Percentiles rank a stretch among this genome's conserved stretches.
Evolutionary conservation across 2,888 invertebrate species (phyloP).

Genomic region (Penaeus monodon): DNA sequence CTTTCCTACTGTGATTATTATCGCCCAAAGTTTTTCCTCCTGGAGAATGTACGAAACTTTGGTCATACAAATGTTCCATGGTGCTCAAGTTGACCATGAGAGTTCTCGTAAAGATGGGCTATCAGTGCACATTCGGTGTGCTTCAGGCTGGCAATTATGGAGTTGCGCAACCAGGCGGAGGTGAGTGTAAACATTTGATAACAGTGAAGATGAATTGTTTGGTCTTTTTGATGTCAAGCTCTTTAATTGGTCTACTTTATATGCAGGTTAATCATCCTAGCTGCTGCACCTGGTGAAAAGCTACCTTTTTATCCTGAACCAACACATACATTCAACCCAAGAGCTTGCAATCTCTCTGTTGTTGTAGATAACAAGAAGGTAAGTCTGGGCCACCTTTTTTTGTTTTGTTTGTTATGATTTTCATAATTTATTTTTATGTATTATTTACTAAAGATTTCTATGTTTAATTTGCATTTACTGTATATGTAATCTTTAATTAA

Average conservation of each 20-base stretch:
- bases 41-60: conserved; percentile 90
- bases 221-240: not conserved
- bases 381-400: conserved; percentile 35
- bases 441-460: too few species aligned
- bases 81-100: conserved; percentile 83
- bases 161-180: conserved; percentile 85
- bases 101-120: conserved; percentile 85
- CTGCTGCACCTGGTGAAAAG: conserved; percentile 83
- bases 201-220: not conserved
- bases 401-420: not conserved
- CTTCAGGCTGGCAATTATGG: conserved; percentile 89
- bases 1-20: conserved; percentile 89
- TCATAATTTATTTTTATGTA: too few species aligned
- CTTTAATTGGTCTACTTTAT: not conserved
- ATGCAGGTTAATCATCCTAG: conserved; percentile 79
- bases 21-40: conserved; percentile 83
- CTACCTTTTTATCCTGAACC: conserved; percentile 85
- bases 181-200: conserved; percentile 67
- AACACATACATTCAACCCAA: conserved; percentile 80
- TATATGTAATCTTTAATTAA: too few species aligned
- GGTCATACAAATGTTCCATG: conserved; percentile 84
- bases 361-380: conserved; percentile 76
- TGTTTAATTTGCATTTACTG: too few species aligned
- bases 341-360: conserved; percentile 77
- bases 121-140: conserved; percentile 88